These are phyloP conservation scores for Drosophila tani DNA, from an alignment of 1,140 invertebrate species.

Conservation along the genomic window DNA sequence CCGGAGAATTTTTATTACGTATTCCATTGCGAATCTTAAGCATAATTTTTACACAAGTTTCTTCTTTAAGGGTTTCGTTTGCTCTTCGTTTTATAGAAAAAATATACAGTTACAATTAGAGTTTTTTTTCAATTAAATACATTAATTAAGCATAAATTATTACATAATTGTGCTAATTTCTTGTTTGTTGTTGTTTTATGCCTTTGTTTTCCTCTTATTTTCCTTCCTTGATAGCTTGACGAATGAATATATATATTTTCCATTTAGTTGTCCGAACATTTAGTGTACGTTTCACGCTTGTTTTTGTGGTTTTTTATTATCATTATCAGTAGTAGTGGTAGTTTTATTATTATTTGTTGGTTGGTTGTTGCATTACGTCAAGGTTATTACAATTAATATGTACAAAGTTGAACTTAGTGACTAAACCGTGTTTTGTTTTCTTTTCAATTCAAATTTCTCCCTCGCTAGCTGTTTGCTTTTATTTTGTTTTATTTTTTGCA, in stretches of 20 bases:
- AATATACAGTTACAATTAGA: slow-evolving; percentile 71
- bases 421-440: slow-evolving; percentile 59
- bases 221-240: slow-evolving; percentile 26
- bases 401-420: slow-evolving; percentile 70
- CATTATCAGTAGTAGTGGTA: slow-evolving; percentile 20
- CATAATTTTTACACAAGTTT: slow-evolving; percentile 58
- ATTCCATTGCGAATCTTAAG: slow-evolving; percentile 65
- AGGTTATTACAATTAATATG: slow-evolving; percentile 75
- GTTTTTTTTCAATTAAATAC: slow-evolving; percentile 62
- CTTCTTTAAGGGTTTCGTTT: slow-evolving; percentile 56
- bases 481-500: slow-evolving; percentile 6
- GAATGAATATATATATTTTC: slow-evolving; percentile 23
- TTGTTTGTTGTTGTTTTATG: slow-evolving; percentile 22
- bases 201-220: slow-evolving; percentile 14
- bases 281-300: slow-evolving; percentile 71
- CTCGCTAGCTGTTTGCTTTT: neutral
- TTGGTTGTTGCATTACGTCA: slow-evolving; percentile 67
- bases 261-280: slow-evolving; percentile 52
- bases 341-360: slow-evolving; percentile 52
- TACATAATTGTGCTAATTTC: slow-evolving; percentile 79
- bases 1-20: slow-evolving; percentile 61
- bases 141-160: slow-evolving; percentile 77
- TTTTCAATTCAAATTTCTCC: slow-evolving; percentile 30
- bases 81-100: slow-evolving; percentile 43
- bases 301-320: slow-evolving; percentile 42